Evolutionary conservation across 2,113 vertebrate species (phyloP).

Genomic region (Hylia prasina): DNA sequence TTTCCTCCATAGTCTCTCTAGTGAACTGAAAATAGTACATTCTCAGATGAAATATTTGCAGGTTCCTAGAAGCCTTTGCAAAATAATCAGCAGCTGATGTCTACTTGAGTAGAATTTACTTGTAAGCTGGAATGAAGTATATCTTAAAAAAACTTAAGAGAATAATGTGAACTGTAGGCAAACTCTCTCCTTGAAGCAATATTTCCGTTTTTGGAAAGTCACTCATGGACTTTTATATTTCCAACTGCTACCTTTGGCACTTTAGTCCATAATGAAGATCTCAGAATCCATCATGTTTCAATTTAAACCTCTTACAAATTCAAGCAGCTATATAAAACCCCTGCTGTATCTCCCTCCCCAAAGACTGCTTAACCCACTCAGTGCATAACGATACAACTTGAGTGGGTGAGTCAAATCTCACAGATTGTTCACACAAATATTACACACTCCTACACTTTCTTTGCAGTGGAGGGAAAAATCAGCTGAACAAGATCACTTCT

Average conservation of each 20-base stretch:
- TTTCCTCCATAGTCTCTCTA: background rate
- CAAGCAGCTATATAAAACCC: background rate
- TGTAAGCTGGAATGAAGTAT: background rate
- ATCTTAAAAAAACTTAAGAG: background rate
- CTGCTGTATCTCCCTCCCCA: background rate
- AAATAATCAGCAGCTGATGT: background rate
- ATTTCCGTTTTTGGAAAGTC: background rate
- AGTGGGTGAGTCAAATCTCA: constrained; percentile 13
- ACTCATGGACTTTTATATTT: background rate
- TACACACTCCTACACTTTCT: background rate
- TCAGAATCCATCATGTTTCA: background rate
- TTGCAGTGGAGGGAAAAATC: background rate
- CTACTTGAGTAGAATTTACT: background rate
- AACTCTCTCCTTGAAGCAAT: background rate
- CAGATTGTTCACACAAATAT: constrained; percentile 15
- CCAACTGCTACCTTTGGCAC: background rate
- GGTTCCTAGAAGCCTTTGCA: background rate
- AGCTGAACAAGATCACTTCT: background rate
- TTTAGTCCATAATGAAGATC: background rate
- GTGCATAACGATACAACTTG: background rate
- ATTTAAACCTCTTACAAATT: background rate
- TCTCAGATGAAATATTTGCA: background rate
- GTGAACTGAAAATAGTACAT: background rate
- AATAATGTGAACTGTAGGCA: background rate
- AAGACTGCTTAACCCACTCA: background rate